phyloP scores from a whole-genome alignment of 1,140 invertebrate genomes.

The Rhopalosiphum maidis region DNA sequence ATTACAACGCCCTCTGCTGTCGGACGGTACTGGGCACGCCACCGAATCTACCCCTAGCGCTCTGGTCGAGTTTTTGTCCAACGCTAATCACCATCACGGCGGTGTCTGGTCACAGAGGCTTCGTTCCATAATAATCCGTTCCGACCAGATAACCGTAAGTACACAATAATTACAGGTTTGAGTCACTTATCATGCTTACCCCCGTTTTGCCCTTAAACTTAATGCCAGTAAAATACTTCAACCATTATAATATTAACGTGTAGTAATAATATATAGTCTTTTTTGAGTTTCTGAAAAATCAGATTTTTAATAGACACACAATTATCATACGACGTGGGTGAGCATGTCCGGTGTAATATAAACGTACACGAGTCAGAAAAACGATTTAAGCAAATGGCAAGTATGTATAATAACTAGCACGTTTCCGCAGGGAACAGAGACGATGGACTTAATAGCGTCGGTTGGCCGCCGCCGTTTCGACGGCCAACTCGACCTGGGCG shows the following conservation, averaged over 20 bases:
- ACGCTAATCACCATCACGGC: not conserved
- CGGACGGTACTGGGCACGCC: not conserved
- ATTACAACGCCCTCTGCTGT: not conserved
- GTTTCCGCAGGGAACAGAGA: not conserved
- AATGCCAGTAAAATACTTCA: not conserved
- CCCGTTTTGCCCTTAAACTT: no score
- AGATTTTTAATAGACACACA: not conserved
- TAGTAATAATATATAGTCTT: not conserved
- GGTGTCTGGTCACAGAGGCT: not conserved
- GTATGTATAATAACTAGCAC: not conserved
- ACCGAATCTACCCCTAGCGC: not conserved
- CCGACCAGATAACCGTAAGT: conserved; percentile 32
- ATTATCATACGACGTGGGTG: not conserved
- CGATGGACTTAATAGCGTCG: conserved; percentile 7
- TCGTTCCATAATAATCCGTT: not conserved
- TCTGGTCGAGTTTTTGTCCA: not conserved
- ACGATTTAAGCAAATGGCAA: not conserved
- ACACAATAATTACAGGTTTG: not conserved
- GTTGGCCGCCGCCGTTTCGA: conserved; percentile 6
- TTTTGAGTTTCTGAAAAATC: conserved; percentile 1
- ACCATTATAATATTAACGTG: not conserved
- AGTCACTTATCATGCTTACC: not conserved
- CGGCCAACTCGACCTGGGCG: not conserved
- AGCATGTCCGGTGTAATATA: not conserved
- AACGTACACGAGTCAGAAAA: not conserved